phyloP scores from a whole-genome alignment of 2,888 invertebrate genomes.

The Abrostola tripartita region DNA sequence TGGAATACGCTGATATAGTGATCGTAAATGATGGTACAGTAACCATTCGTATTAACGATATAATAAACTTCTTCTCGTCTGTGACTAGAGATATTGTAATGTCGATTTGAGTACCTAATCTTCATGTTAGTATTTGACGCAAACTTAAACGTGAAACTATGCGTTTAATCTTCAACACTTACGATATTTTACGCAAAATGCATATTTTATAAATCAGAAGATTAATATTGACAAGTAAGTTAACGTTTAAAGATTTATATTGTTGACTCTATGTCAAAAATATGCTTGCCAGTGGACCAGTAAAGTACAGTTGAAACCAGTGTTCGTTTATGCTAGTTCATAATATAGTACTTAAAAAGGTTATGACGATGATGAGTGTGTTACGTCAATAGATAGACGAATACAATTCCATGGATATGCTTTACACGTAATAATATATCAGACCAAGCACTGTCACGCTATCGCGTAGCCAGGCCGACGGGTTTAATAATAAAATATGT shows the following conservation, averaged over 20 bases:
- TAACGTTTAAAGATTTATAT: too few relatives aligned
- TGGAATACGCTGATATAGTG: background rate
- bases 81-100: background rate
- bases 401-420: background rate
- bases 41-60: background rate
- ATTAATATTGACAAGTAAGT: too few relatives aligned
- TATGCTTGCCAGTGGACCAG: too few relatives aligned
- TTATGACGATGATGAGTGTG: background rate
- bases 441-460: conserved; percentile 6
- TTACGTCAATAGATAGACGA: conserved; percentile 3
- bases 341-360: background rate
- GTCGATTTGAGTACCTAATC: too few relatives aligned
- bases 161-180: too few relatives aligned
- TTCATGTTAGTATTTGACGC: too few relatives aligned
- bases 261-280: too few relatives aligned
- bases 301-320: too few relatives aligned
- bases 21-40: conserved; percentile 1
- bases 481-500: conserved; percentile 17
- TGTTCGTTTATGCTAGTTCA: background rate
- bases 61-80: background rate
- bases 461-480: background rate
- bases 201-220: too few relatives aligned
- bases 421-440: background rate
- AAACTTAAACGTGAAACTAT: too few relatives aligned
- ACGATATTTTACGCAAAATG: too few relatives aligned